A percentile compares a stretch with the other conserved stretches of the same genome.
phyloP scores from a whole-genome alignment of 2,888 invertebrate genomes.

The Spodoptera picta region DNA sequence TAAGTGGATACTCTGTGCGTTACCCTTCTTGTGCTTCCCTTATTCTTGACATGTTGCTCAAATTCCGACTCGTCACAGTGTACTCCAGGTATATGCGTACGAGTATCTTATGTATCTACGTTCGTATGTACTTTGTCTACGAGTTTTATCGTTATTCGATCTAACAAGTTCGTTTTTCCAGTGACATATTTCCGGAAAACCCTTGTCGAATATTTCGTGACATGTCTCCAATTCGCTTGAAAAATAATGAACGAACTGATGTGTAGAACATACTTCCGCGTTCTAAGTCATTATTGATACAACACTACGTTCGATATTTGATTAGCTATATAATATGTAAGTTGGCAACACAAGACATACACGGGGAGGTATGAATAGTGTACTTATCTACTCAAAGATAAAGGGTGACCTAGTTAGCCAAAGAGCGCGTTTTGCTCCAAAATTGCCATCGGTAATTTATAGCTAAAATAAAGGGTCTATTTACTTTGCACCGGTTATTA shows the following conservation, averaged over 20 bases:
- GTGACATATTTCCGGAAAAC: background rate
- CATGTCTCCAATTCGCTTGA: background rate
- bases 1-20: conserved; percentile 17
- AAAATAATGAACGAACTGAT: background rate
- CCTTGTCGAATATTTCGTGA: background rate
- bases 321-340: no score
- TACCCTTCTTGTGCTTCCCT: conserved; percentile 7
- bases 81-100: background rate
- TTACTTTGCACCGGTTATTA: conserved; percentile 7
- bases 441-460: background rate
- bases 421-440: background rate
- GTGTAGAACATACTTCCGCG: no score
- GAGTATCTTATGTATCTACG: background rate
- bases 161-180: background rate
- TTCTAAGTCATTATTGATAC: no score
- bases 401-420: background rate
- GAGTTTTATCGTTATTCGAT: conserved; percentile 5
- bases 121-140: conserved; percentile 13
- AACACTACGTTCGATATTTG: no score
- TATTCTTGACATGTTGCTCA: conserved; percentile 5
- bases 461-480: background rate
- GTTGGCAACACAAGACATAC: no score
- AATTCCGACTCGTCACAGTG: conserved; percentile 6
- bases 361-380: no score
- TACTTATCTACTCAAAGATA: no score